Base-by-base conservation (phyloP, 2,797 vertebrate genomes). In the Ispidina lecontei region DNA sequence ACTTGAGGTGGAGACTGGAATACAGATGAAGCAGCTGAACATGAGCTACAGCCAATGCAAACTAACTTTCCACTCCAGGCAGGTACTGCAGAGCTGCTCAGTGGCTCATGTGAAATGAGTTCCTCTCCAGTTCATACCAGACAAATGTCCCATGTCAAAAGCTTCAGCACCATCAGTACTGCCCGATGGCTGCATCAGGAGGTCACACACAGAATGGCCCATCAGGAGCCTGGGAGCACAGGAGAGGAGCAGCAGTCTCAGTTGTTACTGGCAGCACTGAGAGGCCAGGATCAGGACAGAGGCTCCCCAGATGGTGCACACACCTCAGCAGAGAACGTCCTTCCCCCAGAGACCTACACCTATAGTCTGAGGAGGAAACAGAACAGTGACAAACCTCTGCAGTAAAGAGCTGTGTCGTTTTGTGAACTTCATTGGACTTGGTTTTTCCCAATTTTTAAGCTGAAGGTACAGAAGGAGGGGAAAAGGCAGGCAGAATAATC, bases 21-120 rank as follows among this genome's bases (percentile, higher is more conserved):
- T 54, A 52, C 70, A 56, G 63, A 21, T 20, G 29, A 83, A 58
- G 83, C 12, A 84, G 68, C 54, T 74, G 47, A 39, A 19, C 22
- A 2, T 0, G 20, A 92, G 44, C 56, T n/a, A 31, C 31, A 55
- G 59, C 41, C 58, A 58, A 23, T 2, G 0, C 67, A 67, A 18
- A 6, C n/a, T 3, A 17, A 2, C 14, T 26, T 55, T 10, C 41
- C 15, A 7, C 60, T 25, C 9, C 47, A 22, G 72, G 35, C 41
- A 75, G 77, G 68, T 5, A 25, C 3, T 3, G 29, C 56, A 9
- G 44, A 20, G 65, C 44, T 31, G 26, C 3, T 19, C 33, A 31
- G 78, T 2, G 0, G 10, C 31, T 72, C 9, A 9, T 0, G 3
- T 16, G 58, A 35, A 52, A 22, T 0, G 8, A 52, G 31, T 2